Evolutionary conservation across 2,888 invertebrate species (phyloP).

Genomic region (Leptinotarsa haldemani): DNA sequence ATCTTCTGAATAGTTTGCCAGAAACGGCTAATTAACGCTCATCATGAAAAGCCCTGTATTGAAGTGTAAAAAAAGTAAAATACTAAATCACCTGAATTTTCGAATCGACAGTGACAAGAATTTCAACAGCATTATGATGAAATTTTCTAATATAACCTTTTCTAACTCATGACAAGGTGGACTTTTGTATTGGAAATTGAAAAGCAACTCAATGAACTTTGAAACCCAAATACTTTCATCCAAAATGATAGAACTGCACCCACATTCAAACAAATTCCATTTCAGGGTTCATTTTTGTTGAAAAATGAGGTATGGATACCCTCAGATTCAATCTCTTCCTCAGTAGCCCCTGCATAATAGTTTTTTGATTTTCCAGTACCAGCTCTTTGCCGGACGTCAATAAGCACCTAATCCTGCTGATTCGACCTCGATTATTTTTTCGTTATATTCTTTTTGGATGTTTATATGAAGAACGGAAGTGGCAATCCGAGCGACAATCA

Average conservation of each 20-base stretch:
- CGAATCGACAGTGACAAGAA: neutral
- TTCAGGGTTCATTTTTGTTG: neutral
- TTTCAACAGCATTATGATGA: neutral
- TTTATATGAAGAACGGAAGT: conserved; percentile 57
- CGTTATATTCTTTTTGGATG: conserved; percentile 43
- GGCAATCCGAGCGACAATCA: conserved; percentile 64
- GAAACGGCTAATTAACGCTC: too few relatives aligned
- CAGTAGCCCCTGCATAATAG: conserved; percentile 59
- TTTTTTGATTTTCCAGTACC: conserved; percentile 66
- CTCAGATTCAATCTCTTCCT: neutral
- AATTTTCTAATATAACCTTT: neutral
- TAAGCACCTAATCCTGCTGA: conserved; percentile 58
- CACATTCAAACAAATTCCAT: neutral
- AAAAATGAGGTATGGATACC: neutral
- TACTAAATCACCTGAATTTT: too few relatives aligned
- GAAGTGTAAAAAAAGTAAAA: too few relatives aligned
- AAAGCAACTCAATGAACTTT: neutral
- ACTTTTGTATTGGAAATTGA: neutral
- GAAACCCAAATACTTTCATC: neutral
- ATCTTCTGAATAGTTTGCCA: too few relatives aligned
- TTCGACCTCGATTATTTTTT: conserved; percentile 54
- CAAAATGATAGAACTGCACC: neutral
- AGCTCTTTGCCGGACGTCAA: conserved; percentile 66
- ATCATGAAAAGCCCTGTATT: too few relatives aligned
- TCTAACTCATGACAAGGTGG: neutral